These are phyloP conservation scores for Dinocampus coccinellae DNA, from an alignment of 2,888 invertebrate genomes.

Conservation along the genomic window DNA sequence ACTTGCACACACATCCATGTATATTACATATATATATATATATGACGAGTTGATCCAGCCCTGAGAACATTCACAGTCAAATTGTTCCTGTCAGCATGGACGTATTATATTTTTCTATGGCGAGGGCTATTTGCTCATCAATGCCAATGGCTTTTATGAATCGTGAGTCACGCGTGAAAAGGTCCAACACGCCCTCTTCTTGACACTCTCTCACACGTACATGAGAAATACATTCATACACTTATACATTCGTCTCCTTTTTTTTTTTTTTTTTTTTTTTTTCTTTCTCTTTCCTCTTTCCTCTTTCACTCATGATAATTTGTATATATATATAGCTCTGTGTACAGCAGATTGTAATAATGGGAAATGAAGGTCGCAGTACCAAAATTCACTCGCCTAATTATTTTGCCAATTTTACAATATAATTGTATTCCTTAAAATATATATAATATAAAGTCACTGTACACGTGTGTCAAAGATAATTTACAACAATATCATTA, in stretches of 20 bases:
- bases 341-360: not conserved
- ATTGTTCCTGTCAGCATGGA: slow-evolving; percentile 41
- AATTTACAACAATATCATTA: no score
- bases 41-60: slow-evolving; percentile 31
- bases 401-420: not conserved
- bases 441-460: not conserved
- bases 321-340: not conserved
- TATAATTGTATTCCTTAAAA: not conserved
- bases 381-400: not conserved
- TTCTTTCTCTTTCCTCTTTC: not conserved
- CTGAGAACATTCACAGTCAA: slow-evolving; percentile 24
- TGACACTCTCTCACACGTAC: not conserved
- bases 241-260: slow-evolving; percentile 1
- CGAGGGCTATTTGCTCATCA: slow-evolving; percentile 62
- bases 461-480: no score
- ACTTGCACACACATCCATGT: not conserved
- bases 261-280: no score
- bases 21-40: not conserved
- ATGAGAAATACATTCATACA: not conserved
- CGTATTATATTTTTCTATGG: slow-evolving; percentile 21
- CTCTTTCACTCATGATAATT: not conserved
- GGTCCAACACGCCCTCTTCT: slow-evolving; percentile 52
- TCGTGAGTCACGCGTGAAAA: slow-evolving; percentile 65
- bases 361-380: not conserved
- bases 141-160: slow-evolving; percentile 65